A percentile compares a stretch with the other conserved stretches of the same genome.
phyloP scores from a whole-genome alignment of 2,113 vertebrate species.

The Theropithecus gelada region DNA sequence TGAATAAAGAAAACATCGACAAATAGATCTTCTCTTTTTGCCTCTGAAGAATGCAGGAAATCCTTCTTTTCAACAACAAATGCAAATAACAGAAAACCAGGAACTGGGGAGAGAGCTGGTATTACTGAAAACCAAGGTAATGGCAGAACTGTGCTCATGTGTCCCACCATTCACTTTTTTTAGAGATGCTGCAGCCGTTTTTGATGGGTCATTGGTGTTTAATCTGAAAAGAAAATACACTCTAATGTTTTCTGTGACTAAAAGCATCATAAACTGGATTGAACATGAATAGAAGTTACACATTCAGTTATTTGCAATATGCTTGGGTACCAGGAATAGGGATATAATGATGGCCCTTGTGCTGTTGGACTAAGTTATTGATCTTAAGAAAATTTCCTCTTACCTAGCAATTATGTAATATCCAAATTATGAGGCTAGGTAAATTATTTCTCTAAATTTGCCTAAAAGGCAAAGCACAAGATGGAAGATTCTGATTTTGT shows the following conservation, averaged over 20 bases:
- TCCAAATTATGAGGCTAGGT: background rate
- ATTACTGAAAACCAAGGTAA: background rate
- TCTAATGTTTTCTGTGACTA: conserved; percentile 36
- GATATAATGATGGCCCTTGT: background rate
- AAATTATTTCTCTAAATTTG: conserved; percentile 16
- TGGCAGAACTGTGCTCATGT: background rate
- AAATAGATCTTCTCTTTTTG: background rate
- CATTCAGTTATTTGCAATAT: conserved; percentile 59
- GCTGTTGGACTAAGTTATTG: background rate
- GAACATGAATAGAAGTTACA: conserved; percentile 41
- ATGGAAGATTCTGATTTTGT: background rate
- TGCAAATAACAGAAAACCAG: background rate
- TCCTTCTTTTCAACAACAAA: background rate
- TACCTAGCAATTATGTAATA: background rate
- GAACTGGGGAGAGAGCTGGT: too few relatives aligned
- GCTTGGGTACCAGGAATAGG: background rate
- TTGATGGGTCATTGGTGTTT: background rate
- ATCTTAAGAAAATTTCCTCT: background rate
- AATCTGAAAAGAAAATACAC: conserved; percentile 19
- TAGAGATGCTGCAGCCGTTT: conserved; percentile 28
- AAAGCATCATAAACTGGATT: background rate
- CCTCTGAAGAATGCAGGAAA: background rate
- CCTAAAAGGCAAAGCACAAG: background rate
- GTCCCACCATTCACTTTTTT: background rate
- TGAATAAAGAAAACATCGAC: background rate